Conservation (phyloP, 2,113 vertebrate genomes). For the Rhinogobius similis region DNA sequence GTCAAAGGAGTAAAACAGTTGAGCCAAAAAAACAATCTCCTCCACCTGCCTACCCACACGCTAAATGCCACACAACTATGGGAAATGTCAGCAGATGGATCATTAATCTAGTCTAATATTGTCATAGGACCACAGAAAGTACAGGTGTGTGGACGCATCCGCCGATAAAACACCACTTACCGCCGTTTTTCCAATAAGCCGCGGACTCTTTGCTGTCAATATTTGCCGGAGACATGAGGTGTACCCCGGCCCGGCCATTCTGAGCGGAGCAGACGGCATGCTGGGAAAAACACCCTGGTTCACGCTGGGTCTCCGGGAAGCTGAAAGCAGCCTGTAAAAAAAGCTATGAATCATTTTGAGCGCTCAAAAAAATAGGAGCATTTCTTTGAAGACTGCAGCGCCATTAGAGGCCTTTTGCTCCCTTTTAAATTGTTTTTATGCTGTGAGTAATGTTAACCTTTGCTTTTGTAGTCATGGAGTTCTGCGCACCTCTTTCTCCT, state of each 20-base stretch:
- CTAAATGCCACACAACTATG: constrained; percentile 73
- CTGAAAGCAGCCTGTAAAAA: constrained; percentile 81
- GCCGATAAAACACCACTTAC: constrained; percentile 77
- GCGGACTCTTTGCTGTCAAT: constrained; percentile 76
- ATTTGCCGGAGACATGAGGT: constrained; percentile 75
- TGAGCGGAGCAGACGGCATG: constrained; percentile 75
- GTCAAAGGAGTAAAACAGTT: too few species aligned
- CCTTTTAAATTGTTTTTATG: constrained; percentile 84
- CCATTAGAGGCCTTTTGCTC: constrained; percentile 81
- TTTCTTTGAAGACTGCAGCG: constrained; percentile 82
- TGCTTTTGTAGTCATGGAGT: constrained; percentile 81
- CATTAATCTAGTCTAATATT: constrained; percentile 74
- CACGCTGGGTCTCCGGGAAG: constrained; percentile 79
- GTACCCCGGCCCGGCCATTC: constrained; percentile 75
- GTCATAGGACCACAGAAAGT: constrained; percentile 72
- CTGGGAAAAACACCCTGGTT: constrained; percentile 84
- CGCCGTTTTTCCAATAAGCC: constrained; percentile 79
- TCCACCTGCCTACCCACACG: not conserved
- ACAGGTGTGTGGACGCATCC: constrained; percentile 73
- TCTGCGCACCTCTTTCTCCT: constrained; percentile 68
- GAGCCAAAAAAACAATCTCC: too few species aligned
- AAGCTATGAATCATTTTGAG: constrained; percentile 84
- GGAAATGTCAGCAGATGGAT: constrained; percentile 77
- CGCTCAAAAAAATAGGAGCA: constrained; percentile 79
- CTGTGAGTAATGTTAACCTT: constrained; percentile 82